Evolutionary conservation across 2,113 vertebrate genomes (phyloP).

Genomic region (western clawed frog (Xenopus tropicalis)): DNA sequence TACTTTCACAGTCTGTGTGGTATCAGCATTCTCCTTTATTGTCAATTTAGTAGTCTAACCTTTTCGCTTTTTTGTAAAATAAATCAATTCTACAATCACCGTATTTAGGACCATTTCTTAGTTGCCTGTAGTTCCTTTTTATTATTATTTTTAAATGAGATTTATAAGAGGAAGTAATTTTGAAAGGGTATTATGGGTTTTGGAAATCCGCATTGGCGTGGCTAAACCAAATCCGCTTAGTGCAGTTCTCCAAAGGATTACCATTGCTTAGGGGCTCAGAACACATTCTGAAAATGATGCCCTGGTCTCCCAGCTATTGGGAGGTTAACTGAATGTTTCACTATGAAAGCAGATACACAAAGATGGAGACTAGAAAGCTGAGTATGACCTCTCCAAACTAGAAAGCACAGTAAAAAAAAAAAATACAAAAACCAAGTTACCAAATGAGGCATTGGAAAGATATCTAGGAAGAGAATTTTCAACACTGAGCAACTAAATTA

Average conservation of each 20-base stretch:
- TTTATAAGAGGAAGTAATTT: slow-evolving; percentile 28
- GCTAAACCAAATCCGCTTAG: slow-evolving; percentile 39
- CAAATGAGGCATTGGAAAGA: too few relatives aligned
- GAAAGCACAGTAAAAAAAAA: too few relatives aligned
- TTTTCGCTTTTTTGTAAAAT: slow-evolving; percentile 8
- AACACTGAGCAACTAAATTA: too few relatives aligned
- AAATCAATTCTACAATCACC: too few relatives aligned
- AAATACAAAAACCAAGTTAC: too few relatives aligned
- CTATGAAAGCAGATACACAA: background rate
- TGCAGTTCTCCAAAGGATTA: slow-evolving; percentile 35
- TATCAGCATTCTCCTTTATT: too few relatives aligned
- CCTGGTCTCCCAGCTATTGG: background rate
- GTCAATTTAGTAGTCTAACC: too few relatives aligned
- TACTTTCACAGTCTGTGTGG: too few relatives aligned
- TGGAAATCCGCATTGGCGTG: slow-evolving; percentile 30
- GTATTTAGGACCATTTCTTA: background rate
- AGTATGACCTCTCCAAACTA: too few relatives aligned
- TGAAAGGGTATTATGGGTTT: background rate
- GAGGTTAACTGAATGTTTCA: slow-evolving; percentile 12
- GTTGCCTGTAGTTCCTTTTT: slow-evolving; percentile 18
- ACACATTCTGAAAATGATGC: slow-evolving; percentile 18
- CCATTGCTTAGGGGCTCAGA: slow-evolving; percentile 35
- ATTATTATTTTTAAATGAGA: slow-evolving; percentile 1
- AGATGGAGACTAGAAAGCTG: too few relatives aligned
- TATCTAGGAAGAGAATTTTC: too few relatives aligned